Evolutionary conservation across 2,113 vertebrate genomes (phyloP).

Genomic region (Taxidea taxus): DNA sequence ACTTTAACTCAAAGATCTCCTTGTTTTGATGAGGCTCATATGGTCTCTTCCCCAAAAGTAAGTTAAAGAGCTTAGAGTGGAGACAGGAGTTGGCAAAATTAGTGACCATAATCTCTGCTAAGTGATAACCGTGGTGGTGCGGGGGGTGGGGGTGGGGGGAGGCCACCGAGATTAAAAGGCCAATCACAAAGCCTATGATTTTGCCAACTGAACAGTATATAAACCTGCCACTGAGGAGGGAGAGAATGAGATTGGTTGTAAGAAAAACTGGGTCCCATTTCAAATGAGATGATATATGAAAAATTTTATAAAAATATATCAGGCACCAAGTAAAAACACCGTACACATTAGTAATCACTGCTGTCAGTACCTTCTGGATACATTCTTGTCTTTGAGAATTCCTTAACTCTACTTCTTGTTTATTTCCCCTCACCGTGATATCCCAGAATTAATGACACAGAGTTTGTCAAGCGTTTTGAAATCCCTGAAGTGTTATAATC

Average conservation of each 20-base stretch:
- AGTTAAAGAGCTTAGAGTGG: background rate
- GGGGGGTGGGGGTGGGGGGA: too few species aligned
- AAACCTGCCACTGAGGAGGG: constrained; percentile 43
- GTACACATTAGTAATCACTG: background rate
- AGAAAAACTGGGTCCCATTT: constrained; percentile 71
- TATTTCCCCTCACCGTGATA: background rate
- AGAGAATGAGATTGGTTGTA: constrained; percentile 38
- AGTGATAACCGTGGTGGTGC: background rate
- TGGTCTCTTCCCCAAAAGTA: background rate
- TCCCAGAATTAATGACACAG: constrained; percentile 39
- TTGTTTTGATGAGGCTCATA: background rate
- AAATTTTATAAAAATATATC: constrained; percentile 17
- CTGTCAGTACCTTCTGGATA: background rate
- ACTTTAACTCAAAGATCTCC: background rate
- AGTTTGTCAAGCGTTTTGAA: constrained; percentile 54
- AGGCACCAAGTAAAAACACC: background rate
- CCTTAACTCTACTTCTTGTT: background rate
- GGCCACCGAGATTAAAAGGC: background rate
- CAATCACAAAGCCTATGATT: background rate
- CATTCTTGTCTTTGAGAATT: constrained; percentile 34
- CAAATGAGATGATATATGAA: constrained; percentile 26
- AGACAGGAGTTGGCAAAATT: background rate
- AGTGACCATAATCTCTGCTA: background rate
- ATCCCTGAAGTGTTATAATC: constrained; percentile 58
- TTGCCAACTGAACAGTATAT: background rate